Percentiles rank a stretch among this genome's conserved stretches.
These are phyloP conservation scores for Onychorhynchus coronatus DNA, from an alignment of 2,113 vertebrate species.

Conservation along the genomic window DNA sequence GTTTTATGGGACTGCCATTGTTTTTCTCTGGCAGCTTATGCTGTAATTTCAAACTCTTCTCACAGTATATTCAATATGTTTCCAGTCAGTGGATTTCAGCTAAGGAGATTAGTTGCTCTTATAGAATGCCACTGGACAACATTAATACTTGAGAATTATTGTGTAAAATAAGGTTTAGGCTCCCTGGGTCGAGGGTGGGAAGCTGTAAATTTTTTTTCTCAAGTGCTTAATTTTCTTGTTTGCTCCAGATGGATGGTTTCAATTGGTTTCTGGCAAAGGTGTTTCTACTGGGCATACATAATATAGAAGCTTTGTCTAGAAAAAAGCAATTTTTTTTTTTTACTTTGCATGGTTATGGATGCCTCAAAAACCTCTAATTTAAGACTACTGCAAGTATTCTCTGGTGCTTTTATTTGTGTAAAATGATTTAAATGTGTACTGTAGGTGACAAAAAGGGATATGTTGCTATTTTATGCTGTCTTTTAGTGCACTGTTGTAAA, in stretches of 20 bases:
- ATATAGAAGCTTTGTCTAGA: background rate
- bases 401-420: background rate
- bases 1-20: background rate
- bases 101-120: conserved; percentile 28
- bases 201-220: background rate
- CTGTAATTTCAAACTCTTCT: background rate
- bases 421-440: background rate
- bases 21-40: background rate
- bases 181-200: background rate
- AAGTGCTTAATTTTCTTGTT: background rate
- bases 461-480: background rate
- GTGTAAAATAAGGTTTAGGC: conserved; percentile 9
- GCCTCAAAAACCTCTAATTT: background rate
- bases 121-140: conserved; percentile 18
- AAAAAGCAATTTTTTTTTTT: background rate
- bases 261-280: background rate
- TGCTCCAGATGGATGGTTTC: background rate
- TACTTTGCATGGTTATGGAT: background rate
- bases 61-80: background rate
- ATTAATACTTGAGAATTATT: conserved; percentile 19
- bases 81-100: conserved; percentile 15
- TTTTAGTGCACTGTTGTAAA: background rate
- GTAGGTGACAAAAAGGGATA: background rate
- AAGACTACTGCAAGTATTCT: background rate
- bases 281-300: background rate